phyloP scores from a whole-genome alignment of 2,113 vertebrate genomes.

The Parotia lawesii region DNA sequence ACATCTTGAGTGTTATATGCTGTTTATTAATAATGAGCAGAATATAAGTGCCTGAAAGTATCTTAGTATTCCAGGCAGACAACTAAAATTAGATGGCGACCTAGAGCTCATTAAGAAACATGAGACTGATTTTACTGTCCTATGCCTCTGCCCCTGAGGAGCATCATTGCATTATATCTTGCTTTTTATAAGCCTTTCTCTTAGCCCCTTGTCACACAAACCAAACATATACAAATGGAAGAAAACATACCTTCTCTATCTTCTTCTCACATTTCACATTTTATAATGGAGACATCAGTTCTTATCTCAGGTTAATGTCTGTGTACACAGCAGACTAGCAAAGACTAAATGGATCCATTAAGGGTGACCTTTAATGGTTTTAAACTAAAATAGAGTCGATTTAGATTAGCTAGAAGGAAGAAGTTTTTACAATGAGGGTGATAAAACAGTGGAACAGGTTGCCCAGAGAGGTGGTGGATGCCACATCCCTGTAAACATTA shows the following conservation, averaged over 20 bases:
- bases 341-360: slow-evolving; percentile 46
- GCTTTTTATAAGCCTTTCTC: slow-evolving; percentile 13
- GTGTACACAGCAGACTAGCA: not conserved
- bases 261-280: slow-evolving; percentile 29
- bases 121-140: slow-evolving; percentile 2
- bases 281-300: slow-evolving; percentile 1
- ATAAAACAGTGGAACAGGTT: not conserved
- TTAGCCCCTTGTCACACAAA: not conserved
- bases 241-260: not conserved
- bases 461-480: not conserved
- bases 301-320: not conserved
- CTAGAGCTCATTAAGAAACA: slow-evolving; percentile 34
- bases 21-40: slow-evolving; percentile 32
- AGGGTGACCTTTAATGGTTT: not conserved
- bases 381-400: not conserved
- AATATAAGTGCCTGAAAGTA: slow-evolving; percentile 3
- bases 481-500: not conserved
- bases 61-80: slow-evolving; percentile 31
- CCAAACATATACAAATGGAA: not conserved
- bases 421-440: not conserved
- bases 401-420: not conserved
- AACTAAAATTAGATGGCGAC: slow-evolving; percentile 40
- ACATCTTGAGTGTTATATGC: not conserved
- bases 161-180: not conserved
- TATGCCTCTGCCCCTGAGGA: not conserved